Conservation (phyloP, 92 coral and sea anemone species). For the Palythoa grandiflora region DNA sequence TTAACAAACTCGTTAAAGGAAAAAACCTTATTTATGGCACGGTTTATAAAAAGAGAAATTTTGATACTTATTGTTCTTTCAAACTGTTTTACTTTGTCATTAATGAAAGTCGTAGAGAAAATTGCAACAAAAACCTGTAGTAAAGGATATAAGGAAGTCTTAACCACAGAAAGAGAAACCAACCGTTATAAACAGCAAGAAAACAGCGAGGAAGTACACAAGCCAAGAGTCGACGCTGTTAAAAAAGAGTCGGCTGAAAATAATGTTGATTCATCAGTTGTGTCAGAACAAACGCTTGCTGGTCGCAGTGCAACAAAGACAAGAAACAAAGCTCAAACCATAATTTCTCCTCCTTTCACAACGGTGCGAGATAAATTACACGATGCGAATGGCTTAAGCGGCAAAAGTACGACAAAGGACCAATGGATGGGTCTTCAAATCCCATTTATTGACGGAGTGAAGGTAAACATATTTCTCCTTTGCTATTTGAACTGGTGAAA, state of each 20-base stretch:
- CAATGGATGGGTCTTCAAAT: conserved; percentile 76
- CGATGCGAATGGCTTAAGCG: not conserved
- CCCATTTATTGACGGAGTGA: conserved; percentile 77
- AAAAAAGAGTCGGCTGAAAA: not conserved
- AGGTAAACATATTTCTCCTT: conserved; percentile 47
- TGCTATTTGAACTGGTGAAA: not conserved
- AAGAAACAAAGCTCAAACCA: not conserved
- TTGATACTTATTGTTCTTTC: not conserved
- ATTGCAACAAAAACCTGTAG: conserved; percentile 17
- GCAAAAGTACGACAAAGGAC: not conserved
- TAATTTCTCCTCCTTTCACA: not conserved
- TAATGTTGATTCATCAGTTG: not conserved
- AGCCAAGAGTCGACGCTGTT: not conserved
- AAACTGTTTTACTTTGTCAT: not conserved
- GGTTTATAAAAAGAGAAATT: not conserved
- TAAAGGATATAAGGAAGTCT: not conserved
- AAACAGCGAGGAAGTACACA: not conserved
- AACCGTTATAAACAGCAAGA: not conserved
- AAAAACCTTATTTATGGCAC: conserved; percentile 5
- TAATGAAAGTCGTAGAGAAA: not conserved
- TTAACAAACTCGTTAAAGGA: not conserved
- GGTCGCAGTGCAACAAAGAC: not conserved
- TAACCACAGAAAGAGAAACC: not conserved
- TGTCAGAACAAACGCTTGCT: not conserved
- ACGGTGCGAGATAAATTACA: conserved; percentile 12